Evolutionary conservation across 2,797 vertebrate species (phyloP).

Genomic region (Myotis myotis): DNA sequence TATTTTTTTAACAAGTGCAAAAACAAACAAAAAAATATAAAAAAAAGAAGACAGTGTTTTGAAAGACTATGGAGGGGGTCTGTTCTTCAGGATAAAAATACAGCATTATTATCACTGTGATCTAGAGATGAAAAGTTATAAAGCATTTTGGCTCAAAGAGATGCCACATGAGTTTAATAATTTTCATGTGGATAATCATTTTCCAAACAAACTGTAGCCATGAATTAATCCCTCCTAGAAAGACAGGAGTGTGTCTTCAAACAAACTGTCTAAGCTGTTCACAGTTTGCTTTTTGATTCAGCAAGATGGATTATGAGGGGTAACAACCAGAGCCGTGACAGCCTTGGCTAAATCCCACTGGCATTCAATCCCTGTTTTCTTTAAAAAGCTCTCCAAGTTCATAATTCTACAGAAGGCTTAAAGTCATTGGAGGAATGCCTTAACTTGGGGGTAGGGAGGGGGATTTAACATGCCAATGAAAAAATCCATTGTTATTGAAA

Average conservation of each 20-base stretch:
- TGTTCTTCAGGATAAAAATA: conserved; percentile 56
- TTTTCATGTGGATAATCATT: conserved; percentile 64
- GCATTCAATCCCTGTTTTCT: conserved; percentile 35
- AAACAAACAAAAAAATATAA: neutral
- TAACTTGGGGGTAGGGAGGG: neutral
- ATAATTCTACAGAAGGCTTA: conserved; percentile 51
- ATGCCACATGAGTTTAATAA: conserved; percentile 24
- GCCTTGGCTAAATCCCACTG: conserved; percentile 50
- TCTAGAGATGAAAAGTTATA: conserved; percentile 47
- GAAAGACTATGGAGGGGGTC: neutral
- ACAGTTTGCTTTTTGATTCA: conserved; percentile 62
- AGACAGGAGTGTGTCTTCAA: conserved; percentile 36
- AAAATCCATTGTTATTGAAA: conserved; percentile 62
- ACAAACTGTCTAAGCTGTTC: conserved; percentile 57
- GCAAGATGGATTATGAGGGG: conserved; percentile 15
- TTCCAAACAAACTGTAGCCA: conserved; percentile 47
- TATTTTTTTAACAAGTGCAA: conserved; percentile 42
- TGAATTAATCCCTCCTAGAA: conserved; percentile 55
- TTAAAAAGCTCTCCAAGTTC: conserved; percentile 48
- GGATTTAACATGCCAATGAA: conserved; percentile 57
- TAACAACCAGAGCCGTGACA: conserved; percentile 26
- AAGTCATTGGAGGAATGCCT: conserved; percentile 27
- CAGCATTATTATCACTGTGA: neutral
- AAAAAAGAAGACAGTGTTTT: conserved; percentile 2
- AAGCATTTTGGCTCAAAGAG: conserved; percentile 51